Evolutionary conservation across 2,888 invertebrate species (phyloP), one percentile per base, ranked within the genome.

Genomic region (Neoaliturus tenellus): DNA sequence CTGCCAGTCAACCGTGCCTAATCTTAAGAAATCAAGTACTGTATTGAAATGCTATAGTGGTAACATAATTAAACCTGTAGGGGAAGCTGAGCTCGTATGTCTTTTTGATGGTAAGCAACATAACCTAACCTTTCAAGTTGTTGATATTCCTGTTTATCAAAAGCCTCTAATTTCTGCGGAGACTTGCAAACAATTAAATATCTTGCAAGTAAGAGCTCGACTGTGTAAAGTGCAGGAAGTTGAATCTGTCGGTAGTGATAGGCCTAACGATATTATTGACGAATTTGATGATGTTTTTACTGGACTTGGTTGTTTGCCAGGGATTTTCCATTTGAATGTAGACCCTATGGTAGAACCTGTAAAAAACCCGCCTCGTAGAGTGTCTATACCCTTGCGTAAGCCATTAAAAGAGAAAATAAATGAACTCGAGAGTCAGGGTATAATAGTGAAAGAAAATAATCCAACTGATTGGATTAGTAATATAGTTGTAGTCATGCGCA

Each of bases 401-500:
- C 5, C 67, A 67, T 12, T 55, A 85, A 25, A 84, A 83, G 23
- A 31, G 62, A 83, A 84, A 86, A 62, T 14, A 85, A 12, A 17
- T 84, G 84, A 31, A 48, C 51, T 14, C 81, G 83, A 80, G 86
- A 85, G 67, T 71, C 78, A 23, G 73, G 82, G 33, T 80, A 84
- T 55, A n/a, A n/a, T n/a, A n/a, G n/a, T n/a, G n/a, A n/a, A n/a
- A n/a, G n/a, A n/a, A n/a, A n/a, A n/a, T n/a, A n/a, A n/a, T n/a
- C n/a, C n/a, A n/a, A 85, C 82, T 23, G 83, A 84, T 33, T 86
- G 84, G 85, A 84, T 69, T 3, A 85, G 85, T 51, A 86, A 86
- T 33, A 41, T 86, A 28, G 41, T 81, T 3, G 28, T 86, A 12
- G 85, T 85, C 4, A 81, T 83, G 51, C 84, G 75, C 58, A 67